Evolutionary conservation across 37 sponge, comb jelly and placozoan genomes (phyloP).

Genomic region (Mnemiopsis leidyi): DNA sequence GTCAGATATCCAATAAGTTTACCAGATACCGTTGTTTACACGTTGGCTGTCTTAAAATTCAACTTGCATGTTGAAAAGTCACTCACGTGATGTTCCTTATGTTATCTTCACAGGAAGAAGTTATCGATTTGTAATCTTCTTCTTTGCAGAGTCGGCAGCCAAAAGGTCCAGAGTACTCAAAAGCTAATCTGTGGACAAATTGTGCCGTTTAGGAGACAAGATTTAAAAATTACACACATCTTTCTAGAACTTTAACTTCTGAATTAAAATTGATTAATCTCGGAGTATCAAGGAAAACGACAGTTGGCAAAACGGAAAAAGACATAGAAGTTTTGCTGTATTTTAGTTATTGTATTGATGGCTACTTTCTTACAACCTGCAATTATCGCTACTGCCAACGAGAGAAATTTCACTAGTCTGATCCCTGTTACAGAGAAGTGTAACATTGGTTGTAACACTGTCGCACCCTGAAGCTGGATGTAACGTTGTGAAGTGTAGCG

Average conservation of each 20-base stretch:
- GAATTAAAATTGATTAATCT: too few species aligned
- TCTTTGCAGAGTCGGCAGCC: constrained; percentile 18
- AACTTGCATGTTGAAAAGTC: too few species aligned
- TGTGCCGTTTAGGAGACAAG: too few species aligned
- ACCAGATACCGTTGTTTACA: background rate
- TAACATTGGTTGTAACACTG: background rate
- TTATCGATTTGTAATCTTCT: constrained; percentile 8
- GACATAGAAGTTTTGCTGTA: too few species aligned
- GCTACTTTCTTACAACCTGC: too few species aligned
- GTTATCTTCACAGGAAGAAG: background rate
- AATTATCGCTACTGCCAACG: background rate
- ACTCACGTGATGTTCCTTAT: constrained; percentile 46
- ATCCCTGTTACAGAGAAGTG: constrained; percentile 25
- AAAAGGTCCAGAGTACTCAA: constrained; percentile 3
- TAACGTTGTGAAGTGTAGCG: background rate
- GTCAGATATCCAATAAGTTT: background rate
- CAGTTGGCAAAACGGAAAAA: too few species aligned
- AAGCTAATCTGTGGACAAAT: background rate
- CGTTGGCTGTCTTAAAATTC: background rate
- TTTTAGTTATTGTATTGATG: too few species aligned
- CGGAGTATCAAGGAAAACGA: too few species aligned
- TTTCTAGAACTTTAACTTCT: too few species aligned
- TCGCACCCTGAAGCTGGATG: background rate
- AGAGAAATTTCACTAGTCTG: background rate
- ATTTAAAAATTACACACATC: too few species aligned